These are phyloP conservation scores for Lasioglossum leucozonium DNA, from an alignment of 2,888 invertebrate genomes.

Conservation along the genomic window DNA sequence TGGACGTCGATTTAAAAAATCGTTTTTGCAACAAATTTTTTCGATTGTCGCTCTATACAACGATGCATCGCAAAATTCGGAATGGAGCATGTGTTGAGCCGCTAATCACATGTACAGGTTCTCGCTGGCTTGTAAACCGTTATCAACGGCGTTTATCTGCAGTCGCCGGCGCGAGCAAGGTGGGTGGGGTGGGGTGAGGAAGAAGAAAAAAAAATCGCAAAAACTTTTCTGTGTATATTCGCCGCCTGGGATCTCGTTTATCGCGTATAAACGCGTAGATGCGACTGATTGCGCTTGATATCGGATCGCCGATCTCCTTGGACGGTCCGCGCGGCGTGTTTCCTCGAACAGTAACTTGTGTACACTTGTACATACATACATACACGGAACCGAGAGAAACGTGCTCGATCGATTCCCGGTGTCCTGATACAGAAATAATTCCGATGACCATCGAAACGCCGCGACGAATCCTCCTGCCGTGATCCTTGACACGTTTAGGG, in stretches of 20 bases:
- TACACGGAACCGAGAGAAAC: not conserved
- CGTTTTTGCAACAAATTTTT: no score
- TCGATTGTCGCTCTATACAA: not conserved
- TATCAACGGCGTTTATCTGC: not conserved
- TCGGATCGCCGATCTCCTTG: constrained; percentile 27
- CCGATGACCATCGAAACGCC: constrained; percentile 13
- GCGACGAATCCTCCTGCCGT: not conserved
- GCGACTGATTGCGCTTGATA: constrained; percentile 23
- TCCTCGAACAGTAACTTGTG: constrained; percentile 1
- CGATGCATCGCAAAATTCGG: not conserved
- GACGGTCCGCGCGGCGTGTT: not conserved
- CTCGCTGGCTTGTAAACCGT: not conserved
- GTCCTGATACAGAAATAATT: constrained; percentile 43
- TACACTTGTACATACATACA: not conserved
- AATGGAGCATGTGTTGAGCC: not conserved
- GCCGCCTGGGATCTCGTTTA: constrained; percentile 17
- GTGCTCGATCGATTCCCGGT: constrained; percentile 32
- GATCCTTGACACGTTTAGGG: constrained; percentile 32
- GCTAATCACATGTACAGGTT: constrained; percentile 12
- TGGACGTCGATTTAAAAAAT: no score
- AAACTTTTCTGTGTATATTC: not conserved
- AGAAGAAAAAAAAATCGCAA: constrained; percentile 1
- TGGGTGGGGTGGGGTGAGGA: not conserved
- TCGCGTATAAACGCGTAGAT: constrained; percentile 29
- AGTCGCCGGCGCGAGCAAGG: not conserved